phyloP scores from a whole-genome alignment of 2,888 invertebrate genomes.

The Oscheius sp. region DNA sequence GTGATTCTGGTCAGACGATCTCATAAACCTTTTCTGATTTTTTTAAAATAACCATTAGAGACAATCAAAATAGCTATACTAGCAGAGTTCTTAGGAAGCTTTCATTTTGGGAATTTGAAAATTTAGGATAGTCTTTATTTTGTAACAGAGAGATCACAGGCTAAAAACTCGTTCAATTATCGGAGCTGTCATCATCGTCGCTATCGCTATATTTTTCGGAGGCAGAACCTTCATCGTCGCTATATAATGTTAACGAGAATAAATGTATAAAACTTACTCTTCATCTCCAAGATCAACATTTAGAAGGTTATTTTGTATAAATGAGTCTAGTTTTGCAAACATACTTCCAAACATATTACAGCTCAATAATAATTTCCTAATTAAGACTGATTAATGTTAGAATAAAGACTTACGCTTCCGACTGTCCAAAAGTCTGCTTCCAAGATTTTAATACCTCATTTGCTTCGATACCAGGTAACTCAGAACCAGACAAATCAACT shows the following conservation, averaged over 20 bases:
- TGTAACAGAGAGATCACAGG: too few species aligned
- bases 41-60: too few species aligned
- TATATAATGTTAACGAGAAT: neutral
- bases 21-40: too few species aligned
- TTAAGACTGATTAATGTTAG: too few species aligned
- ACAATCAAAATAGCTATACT: too few species aligned
- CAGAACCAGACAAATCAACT: constrained; percentile 47
- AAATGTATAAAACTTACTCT: constrained; percentile 22
- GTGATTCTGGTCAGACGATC: too few species aligned
- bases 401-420: constrained; percentile 19
- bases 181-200: neutral
- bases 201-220: neutral
- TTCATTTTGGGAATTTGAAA: too few species aligned
- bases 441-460: constrained; percentile 35
- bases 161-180: neutral
- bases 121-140: too few species aligned
- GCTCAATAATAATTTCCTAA: neutral
- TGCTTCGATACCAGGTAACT: constrained; percentile 39
- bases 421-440: constrained; percentile 29
- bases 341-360: constrained; percentile 51
- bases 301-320: neutral
- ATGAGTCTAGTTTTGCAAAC: constrained; percentile 30
- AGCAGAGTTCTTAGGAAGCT: too few species aligned
- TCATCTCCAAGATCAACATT: constrained; percentile 38
- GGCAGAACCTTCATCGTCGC: constrained; percentile 16